phyloP scores from a whole-genome alignment of 2,113 vertebrate species.

The Syrrhaptes paradoxus region DNA sequence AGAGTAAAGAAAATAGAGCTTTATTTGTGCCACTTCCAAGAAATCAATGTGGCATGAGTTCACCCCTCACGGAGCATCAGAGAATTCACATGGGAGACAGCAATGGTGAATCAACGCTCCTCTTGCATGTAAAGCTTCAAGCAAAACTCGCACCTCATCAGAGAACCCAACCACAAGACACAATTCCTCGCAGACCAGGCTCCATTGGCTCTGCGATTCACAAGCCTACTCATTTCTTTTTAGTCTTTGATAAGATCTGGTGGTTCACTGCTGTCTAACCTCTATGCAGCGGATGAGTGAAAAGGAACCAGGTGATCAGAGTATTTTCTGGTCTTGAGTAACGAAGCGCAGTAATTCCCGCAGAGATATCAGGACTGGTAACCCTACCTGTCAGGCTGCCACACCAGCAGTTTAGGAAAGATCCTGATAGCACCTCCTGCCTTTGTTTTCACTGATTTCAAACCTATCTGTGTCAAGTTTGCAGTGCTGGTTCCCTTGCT shows the following conservation, averaged over 20 bases:
- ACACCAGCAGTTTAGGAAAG: background rate
- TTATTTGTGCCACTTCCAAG: background rate
- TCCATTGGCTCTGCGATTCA: background rate
- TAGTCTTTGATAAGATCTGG: slow-evolving; percentile 26
- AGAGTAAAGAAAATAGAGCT: background rate
- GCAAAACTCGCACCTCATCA: background rate
- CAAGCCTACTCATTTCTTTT: background rate
- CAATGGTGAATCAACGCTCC: background rate
- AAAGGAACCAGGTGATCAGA: background rate
- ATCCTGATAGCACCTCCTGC: background rate
- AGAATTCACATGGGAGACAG: background rate
- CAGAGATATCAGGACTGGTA: background rate
- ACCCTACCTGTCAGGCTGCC: background rate
- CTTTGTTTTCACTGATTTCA: background rate
- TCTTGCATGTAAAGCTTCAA: background rate
- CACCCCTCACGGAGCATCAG: background rate
- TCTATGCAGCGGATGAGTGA: background rate
- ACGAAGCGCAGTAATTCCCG: background rate
- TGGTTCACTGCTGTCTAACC: background rate
- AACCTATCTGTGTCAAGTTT: background rate
- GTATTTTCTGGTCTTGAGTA: background rate
- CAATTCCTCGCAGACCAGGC: background rate
- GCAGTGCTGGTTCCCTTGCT: background rate
- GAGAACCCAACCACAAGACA: background rate
- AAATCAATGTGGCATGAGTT: background rate